These are phyloP conservation scores for Molossus alvarezi DNA, from an alignment of 2,797 vertebrate genomes.

Conservation along the genomic window DNA sequence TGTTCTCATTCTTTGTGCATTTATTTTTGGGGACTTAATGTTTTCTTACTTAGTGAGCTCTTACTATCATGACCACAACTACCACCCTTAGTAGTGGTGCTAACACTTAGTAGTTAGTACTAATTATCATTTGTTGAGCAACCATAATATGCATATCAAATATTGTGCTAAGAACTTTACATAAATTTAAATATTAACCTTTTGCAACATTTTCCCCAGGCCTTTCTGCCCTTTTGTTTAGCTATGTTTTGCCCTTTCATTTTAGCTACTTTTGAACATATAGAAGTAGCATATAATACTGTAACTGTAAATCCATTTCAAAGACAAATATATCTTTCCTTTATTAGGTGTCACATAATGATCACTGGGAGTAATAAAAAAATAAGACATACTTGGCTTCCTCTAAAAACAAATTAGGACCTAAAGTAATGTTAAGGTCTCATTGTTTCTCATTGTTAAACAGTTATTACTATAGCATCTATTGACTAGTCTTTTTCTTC, in stretches of 20 bases:
- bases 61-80: neutral
- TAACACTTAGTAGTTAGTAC: neutral
- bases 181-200: neutral
- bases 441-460: neutral
- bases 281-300: slow-evolving; percentile 8
- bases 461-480: neutral
- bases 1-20: neutral
- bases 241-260: neutral
- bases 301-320: neutral
- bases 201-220: neutral
- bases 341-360: slow-evolving; percentile 19
- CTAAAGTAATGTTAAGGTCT: neutral
- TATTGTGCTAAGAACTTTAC: neutral
- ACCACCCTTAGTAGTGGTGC: neutral
- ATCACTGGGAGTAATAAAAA: neutral
- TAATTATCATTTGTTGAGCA: neutral
- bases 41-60: neutral
- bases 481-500: slow-evolving; percentile 17
- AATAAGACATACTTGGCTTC: neutral
- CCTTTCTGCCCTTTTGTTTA: neutral
- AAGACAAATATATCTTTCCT: neutral
- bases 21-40: neutral
- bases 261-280: neutral
- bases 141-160: neutral
- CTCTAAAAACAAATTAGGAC: slow-evolving; percentile 37